Evolutionary conservation across 64 coral and sea anemone species (phyloP).

Genomic region (Astreopora myriophthalma): DNA sequence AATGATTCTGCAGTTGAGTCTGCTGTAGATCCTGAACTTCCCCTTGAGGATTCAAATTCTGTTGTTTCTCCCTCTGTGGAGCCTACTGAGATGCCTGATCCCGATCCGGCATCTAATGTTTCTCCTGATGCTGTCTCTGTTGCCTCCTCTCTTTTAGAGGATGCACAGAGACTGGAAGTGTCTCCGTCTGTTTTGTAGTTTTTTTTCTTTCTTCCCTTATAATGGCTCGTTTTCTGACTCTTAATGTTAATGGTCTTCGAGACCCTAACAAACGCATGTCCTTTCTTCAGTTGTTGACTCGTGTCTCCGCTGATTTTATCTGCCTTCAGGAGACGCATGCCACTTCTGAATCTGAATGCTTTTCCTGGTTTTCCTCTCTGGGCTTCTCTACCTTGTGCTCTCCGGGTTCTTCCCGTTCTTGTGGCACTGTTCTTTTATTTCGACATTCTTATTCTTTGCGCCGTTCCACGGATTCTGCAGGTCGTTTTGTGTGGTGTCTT

Average conservation of each 20-base stretch:
- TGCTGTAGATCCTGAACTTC: not conserved
- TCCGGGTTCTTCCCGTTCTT: not conserved
- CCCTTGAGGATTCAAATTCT: not conserved
- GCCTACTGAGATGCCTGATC: not conserved
- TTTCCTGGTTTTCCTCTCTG: slow-evolving; percentile 15
- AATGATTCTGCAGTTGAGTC: no score
- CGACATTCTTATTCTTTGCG: no score
- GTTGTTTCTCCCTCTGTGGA: not conserved
- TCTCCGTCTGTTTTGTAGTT: not conserved
- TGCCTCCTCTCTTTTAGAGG: not conserved
- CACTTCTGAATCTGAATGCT: not conserved
- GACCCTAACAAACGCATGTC: not conserved
- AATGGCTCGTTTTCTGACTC: not conserved
- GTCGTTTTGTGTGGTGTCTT: not conserved
- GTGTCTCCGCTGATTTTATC: not conserved
- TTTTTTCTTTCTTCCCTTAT: not conserved
- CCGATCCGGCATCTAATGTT: not conserved
- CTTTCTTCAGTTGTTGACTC: slow-evolving; percentile 31
- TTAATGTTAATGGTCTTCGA: slow-evolving; percentile 38
- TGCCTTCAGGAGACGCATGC: slow-evolving; percentile 67
- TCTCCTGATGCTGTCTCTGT: not conserved
- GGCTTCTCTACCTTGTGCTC: not conserved
- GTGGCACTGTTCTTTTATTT: not conserved
- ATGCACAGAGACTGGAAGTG: no score
- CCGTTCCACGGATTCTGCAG: not conserved